A percentile compares a stretch with the other conserved stretches of the same genome.
Evolutionary conservation across 2,113 vertebrate species (phyloP).

Genomic region (Telmatochromis sp.): DNA sequence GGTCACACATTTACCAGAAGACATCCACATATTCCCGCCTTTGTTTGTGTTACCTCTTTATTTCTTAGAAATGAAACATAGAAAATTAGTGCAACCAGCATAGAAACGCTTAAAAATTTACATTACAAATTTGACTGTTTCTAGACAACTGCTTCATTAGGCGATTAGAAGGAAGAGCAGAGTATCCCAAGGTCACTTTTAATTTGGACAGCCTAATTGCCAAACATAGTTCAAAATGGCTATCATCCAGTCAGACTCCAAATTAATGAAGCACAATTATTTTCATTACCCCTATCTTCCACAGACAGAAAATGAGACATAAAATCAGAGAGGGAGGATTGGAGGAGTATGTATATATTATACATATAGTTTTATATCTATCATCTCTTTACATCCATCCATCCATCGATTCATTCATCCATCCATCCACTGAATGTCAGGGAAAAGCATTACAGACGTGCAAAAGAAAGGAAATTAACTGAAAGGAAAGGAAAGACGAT

Average conservation of each 20-base stretch:
- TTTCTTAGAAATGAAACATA: constrained; percentile 28
- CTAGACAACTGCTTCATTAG: constrained; percentile 89
- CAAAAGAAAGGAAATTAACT: constrained; percentile 38
- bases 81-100: constrained; percentile 42
- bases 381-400: neutral
- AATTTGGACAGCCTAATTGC: constrained; percentile 99
- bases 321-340: constrained; percentile 35
- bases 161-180: constrained; percentile 79
- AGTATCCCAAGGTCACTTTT: constrained; percentile 97
- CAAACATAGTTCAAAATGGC: constrained; percentile 97
- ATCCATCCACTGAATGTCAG: neutral
- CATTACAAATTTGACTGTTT: constrained; percentile 83
- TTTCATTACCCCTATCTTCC: constrained; percentile 91
- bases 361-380: neutral
- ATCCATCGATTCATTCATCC: neutral
- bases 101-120: constrained; percentile 69
- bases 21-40: neutral
- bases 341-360: neutral
- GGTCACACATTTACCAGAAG: constrained; percentile 18
- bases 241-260: constrained; percentile 90
- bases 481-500: constrained; percentile 14
- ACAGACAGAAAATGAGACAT: constrained; percentile 81
- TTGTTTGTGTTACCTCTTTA: neutral
- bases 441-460: constrained; percentile 46
- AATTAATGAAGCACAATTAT: constrained; percentile 99